Percentiles rank a stretch among this genome's conserved stretches.
Evolutionary conservation across 2,113 vertebrate species (phyloP).

Genomic region (Puntigrus tetrazona): DNA sequence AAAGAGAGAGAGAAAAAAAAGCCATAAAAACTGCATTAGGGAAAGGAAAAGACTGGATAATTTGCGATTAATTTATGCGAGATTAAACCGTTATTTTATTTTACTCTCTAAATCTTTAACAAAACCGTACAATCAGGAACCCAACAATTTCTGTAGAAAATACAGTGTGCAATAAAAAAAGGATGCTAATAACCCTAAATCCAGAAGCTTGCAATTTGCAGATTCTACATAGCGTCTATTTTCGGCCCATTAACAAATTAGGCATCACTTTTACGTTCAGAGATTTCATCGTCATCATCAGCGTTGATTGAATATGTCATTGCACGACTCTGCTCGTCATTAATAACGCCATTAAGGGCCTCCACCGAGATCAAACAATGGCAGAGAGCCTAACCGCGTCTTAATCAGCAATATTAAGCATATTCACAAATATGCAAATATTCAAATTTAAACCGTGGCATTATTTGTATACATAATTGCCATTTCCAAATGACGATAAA

Average conservation of each 20-base stretch:
- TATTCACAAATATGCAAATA: constrained; percentile 56
- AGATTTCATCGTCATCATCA: constrained; percentile 10
- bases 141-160: background rate
- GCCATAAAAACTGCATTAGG: constrained; percentile 15
- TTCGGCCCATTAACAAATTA: constrained; percentile 35
- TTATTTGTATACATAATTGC: constrained; percentile 55
- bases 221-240: constrained; percentile 2
- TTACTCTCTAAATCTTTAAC: background rate
- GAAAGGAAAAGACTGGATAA: background rate
- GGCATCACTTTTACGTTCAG: constrained; percentile 9
- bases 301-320: constrained; percentile 31
- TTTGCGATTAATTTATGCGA: background rate
- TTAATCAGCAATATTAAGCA: constrained; percentile 53
- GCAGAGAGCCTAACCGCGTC: constrained; percentile 35
- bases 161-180: background rate
- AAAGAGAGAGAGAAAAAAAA: background rate
- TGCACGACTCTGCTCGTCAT: constrained; percentile 39
- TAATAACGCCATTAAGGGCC: constrained; percentile 47
- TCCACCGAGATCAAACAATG: constrained; percentile 43
- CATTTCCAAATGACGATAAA: constrained; percentile 42
- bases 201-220: background rate
- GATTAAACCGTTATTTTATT: constrained; percentile 2
- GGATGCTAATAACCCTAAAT: background rate
- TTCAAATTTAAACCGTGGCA: constrained; percentile 18
- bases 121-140: background rate